Evolutionary conservation across 2,888 invertebrate genomes (phyloP).

Genomic region (Camptogramma bilineatum): DNA sequence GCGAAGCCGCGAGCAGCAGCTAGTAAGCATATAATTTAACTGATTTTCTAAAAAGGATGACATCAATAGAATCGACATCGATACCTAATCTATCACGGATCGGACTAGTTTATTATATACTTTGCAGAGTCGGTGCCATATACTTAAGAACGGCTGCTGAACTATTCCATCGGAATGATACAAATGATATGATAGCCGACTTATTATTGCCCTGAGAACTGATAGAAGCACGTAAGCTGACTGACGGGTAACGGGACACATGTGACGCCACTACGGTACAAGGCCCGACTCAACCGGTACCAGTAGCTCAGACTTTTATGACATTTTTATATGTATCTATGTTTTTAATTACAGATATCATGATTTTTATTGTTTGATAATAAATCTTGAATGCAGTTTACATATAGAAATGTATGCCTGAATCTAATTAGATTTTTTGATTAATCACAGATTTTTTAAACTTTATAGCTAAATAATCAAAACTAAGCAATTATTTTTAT

Average conservation of each 20-base stretch:
- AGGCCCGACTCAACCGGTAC: conserved; percentile 33
- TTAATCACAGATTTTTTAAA: neutral
- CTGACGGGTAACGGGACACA: conserved; percentile 52
- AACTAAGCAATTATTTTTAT: too few relatives aligned
- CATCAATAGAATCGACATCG: too few relatives aligned
- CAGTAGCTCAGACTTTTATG: conserved; percentile 23
- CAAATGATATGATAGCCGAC: conserved; percentile 5
- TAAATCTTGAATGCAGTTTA: neutral
- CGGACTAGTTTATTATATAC: too few relatives aligned
- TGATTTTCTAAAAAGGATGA: too few relatives aligned
- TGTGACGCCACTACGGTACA: conserved; percentile 47
- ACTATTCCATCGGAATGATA: neutral
- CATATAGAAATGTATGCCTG: neutral
- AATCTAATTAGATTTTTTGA: neutral
- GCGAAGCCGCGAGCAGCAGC: too few relatives aligned
- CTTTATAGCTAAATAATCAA: too few relatives aligned
- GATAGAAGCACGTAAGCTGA: conserved; percentile 44
- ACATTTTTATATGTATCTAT: conserved; percentile 15
- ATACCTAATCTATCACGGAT: too few relatives aligned
- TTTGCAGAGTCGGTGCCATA: too few relatives aligned
- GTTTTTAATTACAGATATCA: conserved; percentile 10
- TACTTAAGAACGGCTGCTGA: too few relatives aligned
- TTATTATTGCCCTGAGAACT: conserved; percentile 29
- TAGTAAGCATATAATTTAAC: too few relatives aligned
- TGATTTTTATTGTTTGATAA: neutral